phyloP scores from a whole-genome alignment of 2,113 vertebrate species.

The Spizaetus ornatus region DNA sequence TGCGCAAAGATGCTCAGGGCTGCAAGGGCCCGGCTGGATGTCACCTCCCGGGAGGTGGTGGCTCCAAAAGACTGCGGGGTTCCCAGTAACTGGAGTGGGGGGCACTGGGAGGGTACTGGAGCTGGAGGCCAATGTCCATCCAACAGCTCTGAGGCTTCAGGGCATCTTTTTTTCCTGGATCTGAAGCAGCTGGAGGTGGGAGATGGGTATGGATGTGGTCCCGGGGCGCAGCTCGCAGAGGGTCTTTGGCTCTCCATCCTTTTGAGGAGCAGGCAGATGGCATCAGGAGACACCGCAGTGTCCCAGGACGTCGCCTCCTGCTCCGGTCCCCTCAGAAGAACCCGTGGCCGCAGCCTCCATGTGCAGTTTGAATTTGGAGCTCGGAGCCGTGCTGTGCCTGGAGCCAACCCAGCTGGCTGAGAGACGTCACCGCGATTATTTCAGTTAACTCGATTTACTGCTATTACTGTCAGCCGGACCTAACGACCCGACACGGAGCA shows the following conservation, averaged over 20 bases:
- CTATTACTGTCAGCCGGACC: background rate
- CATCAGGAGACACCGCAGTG: background rate
- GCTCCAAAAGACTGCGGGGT: background rate
- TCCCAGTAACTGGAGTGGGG: background rate
- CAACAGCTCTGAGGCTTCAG: background rate
- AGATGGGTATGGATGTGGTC: rapidly evolving
- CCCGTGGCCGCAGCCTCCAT: background rate
- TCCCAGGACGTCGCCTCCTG: background rate
- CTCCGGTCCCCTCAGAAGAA: rapidly evolving
- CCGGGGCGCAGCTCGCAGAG: background rate
- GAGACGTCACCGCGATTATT: background rate
- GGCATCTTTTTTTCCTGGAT: background rate
- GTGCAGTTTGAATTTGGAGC: rapidly evolving
- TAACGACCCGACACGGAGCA: background rate
- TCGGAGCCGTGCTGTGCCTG: background rate
- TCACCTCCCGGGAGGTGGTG: background rate
- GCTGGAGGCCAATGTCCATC: background rate
- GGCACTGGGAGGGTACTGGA: background rate
- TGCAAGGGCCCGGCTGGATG: background rate
- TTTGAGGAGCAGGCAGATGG: background rate
- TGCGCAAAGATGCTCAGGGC: background rate
- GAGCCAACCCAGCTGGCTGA: background rate
- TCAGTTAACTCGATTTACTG: background rate
- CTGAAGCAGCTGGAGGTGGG: background rate
- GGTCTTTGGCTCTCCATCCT: background rate